Evolutionary conservation across 2,797 vertebrate species (phyloP), one percentile per base, ranked within the genome.

Genomic region (Malurus splendens): DNA sequence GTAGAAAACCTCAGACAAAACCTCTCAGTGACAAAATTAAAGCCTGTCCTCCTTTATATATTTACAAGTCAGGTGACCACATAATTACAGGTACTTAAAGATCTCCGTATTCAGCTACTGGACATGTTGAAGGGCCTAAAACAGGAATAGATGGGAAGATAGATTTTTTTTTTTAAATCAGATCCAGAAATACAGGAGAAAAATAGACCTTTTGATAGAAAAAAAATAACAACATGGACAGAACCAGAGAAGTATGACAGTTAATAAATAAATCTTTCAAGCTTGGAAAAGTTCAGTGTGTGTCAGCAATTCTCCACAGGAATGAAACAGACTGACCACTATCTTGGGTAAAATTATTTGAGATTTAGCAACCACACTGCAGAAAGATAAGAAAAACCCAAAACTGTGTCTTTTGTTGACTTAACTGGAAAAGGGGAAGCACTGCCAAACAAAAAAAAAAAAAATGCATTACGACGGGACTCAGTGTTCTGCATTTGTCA

Each of bases 401-500:
- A 39, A 72, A 65, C 4, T 27, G 5, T 2, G 15, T 64, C 44
- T 89, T 83, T 48, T 36, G 12, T 20, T 78, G 68, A 73, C 41
- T 68, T 88, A 74, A 90, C 74, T 71, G 72, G 72, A 73, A 73
- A 86, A 83, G 82, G 45, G 89, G 5, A 74, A 90, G 75, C 25
- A 4, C 39, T 73, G 25, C 39, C 52, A 38, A 36, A 77, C 47
- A 75, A 12, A 55, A 79, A 36, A 33, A 33, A 33, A 33, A 33
- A 82, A 92, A 90, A 55, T 2, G 10, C 47, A 84, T 54, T 51
- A 61, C 7, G 45, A 64, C 54, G 88, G 54, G 8, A 93, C 86
- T 81, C 76, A 76, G 38, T 33, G 61, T 80, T 88, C 72, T 4
- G 1, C 30, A n/a, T 92, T 86, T 74, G 52, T 90, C 83, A 84